These are phyloP conservation scores for Oncorhynchus mykiss DNA, from an alignment of 2,113 vertebrate genomes.

Conservation along the genomic window DNA sequence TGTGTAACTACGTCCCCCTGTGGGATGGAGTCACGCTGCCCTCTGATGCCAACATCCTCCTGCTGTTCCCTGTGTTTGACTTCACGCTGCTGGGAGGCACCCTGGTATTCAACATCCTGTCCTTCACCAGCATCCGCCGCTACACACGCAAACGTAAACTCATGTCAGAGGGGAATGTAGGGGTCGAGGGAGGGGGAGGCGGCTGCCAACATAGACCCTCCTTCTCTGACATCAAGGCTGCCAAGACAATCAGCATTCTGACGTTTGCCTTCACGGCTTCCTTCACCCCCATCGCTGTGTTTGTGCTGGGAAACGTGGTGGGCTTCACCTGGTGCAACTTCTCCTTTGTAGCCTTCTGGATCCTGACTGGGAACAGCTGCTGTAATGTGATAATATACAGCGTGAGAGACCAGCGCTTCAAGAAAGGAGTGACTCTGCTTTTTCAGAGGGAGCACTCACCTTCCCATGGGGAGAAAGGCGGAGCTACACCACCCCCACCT, in stretches of 20 bases:
- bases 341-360: conserved; percentile 86
- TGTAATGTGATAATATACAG: conserved; percentile 86
- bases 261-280: conserved; percentile 80
- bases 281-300: conserved; percentile 79
- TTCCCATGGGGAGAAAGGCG: conserved; percentile 63
- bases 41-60: conserved; percentile 69
- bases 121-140: conserved; percentile 75
- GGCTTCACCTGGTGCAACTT: conserved; percentile 83
- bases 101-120: conserved; percentile 74
- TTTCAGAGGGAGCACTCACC: conserved; percentile 68
- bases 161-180: conserved; percentile 70
- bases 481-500: conserved; percentile 10
- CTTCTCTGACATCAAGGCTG: conserved; percentile 82
- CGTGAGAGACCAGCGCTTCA: conserved; percentile 77
- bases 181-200: conserved; percentile 33
- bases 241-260: conserved; percentile 81
- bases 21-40: conserved; percentile 45
- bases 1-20: conserved; percentile 78
- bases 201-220: conserved; percentile 71
- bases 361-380: conserved; percentile 82
- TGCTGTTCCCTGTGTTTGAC: conserved; percentile 80
- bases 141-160: conserved; percentile 74
- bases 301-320: conserved; percentile 79
- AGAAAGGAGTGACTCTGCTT: conserved; percentile 75
- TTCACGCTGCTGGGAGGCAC: conserved; percentile 76